A percentile compares a stretch with the other conserved stretches of the same genome.
These are phyloP conservation scores for Helostoma temminkii DNA, from an alignment of 2,797 vertebrate genomes.

Conservation along the genomic window DNA sequence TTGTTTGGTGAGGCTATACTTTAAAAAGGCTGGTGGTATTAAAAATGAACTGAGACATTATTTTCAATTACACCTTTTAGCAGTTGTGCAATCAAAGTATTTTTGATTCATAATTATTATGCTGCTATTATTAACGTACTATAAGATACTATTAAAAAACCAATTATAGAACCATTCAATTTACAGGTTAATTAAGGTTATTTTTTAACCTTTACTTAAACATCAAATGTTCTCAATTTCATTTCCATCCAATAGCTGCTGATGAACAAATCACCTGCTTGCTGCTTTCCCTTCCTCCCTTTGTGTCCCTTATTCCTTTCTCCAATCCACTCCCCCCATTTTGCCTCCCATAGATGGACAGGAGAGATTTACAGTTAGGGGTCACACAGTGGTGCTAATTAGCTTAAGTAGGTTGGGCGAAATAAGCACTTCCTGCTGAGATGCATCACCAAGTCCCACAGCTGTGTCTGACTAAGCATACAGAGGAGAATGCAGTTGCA, in stretches of 20 bases:
- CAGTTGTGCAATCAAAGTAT: conserved; percentile 34
- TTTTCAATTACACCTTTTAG: conserved; percentile 57
- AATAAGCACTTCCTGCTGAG: conserved; percentile 70
- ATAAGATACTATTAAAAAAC: conserved; percentile 9
- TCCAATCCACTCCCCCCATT: conserved; percentile 22
- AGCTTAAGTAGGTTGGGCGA: conserved; percentile 81
- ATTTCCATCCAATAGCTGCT: conserved; percentile 39
- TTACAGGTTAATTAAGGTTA: conserved; percentile 47
- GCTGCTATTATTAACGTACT: conserved; percentile 16
- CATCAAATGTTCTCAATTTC: conserved; percentile 41
- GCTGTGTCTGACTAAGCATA: conserved; percentile 67
- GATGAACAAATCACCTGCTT: conserved; percentile 61
- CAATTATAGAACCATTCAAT: conserved; percentile 24
- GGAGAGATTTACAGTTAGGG: conserved; percentile 79
- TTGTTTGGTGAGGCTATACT: conserved; percentile 33
- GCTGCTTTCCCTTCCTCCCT: conserved; percentile 20
- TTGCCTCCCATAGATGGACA: conserved; percentile 64
- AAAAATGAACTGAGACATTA: conserved; percentile 38
- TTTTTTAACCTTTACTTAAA: conserved; percentile 34
- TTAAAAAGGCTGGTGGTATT: conserved; percentile 19
- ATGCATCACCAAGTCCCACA: conserved; percentile 65
- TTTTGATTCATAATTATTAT: conserved; percentile 21
- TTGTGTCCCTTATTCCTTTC: conserved; percentile 16
- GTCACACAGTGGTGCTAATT: conserved; percentile 81
- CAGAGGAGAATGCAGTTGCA: conserved; percentile 34